These are phyloP conservation scores for Alosa sapidissima DNA, from an alignment of 2,797 vertebrate species.

Conservation along the genomic window DNA sequence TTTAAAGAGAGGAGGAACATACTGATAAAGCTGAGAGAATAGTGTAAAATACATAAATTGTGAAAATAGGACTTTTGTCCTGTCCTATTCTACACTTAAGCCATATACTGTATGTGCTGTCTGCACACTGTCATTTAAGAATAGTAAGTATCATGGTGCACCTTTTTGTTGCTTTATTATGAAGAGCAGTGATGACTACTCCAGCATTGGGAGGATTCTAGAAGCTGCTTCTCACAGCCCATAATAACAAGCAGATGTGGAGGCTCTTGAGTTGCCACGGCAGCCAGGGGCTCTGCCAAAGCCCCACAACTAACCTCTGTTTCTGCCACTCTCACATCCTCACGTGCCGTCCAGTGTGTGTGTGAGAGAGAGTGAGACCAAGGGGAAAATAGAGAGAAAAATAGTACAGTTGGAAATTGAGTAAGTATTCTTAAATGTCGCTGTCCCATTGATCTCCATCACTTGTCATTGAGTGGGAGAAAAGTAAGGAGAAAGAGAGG, in stretches of 20 bases:
- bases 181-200: not conserved
- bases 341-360: conserved; percentile 14
- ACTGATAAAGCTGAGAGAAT: not conserved
- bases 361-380: not conserved
- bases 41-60: not conserved
- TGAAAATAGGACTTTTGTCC: not conserved
- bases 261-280: conserved; percentile 21
- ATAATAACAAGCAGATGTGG: conserved; percentile 19
- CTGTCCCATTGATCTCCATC: not conserved
- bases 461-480: not conserved
- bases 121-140: not conserved
- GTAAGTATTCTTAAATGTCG: not conserved
- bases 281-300: conserved; percentile 1
- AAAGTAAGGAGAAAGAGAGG: not conserved
- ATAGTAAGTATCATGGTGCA: not conserved
- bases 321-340: conserved; percentile 19
- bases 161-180: not conserved
- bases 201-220: not conserved
- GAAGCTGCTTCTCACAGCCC: not conserved
- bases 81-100: too few relatives aligned
- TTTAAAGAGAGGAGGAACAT: not conserved
- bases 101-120: not conserved
- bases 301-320: conserved; percentile 18
- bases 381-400: not conserved
- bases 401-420: not conserved